Conservation (phyloP, 92 coral and sea anemone species). For the Galaxea fascicularis region DNA sequence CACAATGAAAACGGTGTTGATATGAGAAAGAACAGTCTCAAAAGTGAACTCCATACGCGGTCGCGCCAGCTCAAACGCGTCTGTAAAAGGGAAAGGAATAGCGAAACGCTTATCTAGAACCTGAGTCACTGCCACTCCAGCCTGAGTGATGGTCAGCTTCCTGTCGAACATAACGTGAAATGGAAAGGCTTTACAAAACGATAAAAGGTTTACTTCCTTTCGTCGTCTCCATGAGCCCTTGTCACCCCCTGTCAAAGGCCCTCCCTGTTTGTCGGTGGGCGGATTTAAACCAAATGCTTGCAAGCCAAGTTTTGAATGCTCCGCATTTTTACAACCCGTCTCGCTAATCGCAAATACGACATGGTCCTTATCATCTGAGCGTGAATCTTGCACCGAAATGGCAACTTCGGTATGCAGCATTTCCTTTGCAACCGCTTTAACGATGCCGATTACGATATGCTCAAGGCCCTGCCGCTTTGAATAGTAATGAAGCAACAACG, state of each 20-base stretch:
- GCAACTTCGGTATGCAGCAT: conserved; percentile 82
- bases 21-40: conserved; percentile 82
- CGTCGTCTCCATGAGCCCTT: conserved; percentile 27
- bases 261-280: background rate
- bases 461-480: conserved; percentile 90
- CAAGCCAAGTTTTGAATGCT: conserved; percentile 89
- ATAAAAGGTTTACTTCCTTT: conserved; percentile 73
- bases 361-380: conserved; percentile 78
- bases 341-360: conserved; percentile 90
- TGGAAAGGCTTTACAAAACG: conserved; percentile 98
- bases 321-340: conserved; percentile 65
- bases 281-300: conserved; percentile 68
- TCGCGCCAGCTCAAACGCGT: conserved; percentile 82
- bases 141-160: conserved; percentile 84
- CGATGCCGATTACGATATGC: conserved; percentile 95
- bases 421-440: conserved; percentile 93
- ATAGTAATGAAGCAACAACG: conserved; percentile 88
- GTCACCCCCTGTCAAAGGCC: background rate
- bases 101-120: conserved; percentile 65
- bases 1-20: conserved; percentile 90
- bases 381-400: conserved; percentile 68
- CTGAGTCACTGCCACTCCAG: conserved; percentile 89
- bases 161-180: conserved; percentile 96
- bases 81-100: conserved; percentile 74
- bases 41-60: conserved; percentile 94